These are phyloP conservation scores for Drosophila insularis DNA, from an alignment of 1,140 invertebrate genomes.

Conservation along the genomic window DNA sequence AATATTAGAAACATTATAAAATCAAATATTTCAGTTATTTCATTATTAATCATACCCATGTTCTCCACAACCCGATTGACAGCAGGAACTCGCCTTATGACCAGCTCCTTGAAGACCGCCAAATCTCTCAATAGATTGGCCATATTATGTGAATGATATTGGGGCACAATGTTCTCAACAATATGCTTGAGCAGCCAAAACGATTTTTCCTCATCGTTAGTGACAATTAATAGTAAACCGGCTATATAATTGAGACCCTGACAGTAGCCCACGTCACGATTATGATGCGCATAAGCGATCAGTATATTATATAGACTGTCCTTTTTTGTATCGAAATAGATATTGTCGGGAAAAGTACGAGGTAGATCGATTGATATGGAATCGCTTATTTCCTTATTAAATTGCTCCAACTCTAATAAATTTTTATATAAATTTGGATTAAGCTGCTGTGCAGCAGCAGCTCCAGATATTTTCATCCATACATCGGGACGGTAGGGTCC, in stretches of 20 bases:
- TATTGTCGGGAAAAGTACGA: constrained; percentile 96
- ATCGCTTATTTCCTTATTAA: constrained; percentile 86
- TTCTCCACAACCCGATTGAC: constrained; percentile 90
- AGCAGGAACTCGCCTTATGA: constrained; percentile 90
- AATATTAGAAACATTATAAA: too few relatives aligned
- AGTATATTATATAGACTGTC: constrained; percentile 92
- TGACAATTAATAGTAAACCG: constrained; percentile 90
- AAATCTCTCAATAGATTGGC: constrained; percentile 93
- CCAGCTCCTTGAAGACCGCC: constrained; percentile 92
- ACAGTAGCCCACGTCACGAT: constrained; percentile 94
- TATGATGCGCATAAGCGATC: constrained; percentile 94
- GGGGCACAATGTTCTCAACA: constrained; percentile 93
- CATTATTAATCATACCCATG: constrained; percentile 83
- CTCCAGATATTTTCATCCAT: constrained; percentile 93
- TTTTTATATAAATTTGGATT: constrained; percentile 88
- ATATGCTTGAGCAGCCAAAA: constrained; percentile 95
- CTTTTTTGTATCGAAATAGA: constrained; percentile 92
- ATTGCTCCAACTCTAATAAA: constrained; percentile 85
- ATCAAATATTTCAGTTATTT: not conserved
- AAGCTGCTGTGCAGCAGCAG: constrained; percentile 86
- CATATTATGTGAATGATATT: constrained; percentile 95
- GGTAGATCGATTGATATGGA: constrained; percentile 93
- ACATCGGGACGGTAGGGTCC: constrained; percentile 87
- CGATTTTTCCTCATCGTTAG: constrained; percentile 93
- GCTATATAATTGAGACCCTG: constrained; percentile 97